Evolutionary conservation across 2,797 vertebrate species (phyloP), one percentile per base, ranked within the genome.

Genomic region (Gorsachius magnificus): DNA sequence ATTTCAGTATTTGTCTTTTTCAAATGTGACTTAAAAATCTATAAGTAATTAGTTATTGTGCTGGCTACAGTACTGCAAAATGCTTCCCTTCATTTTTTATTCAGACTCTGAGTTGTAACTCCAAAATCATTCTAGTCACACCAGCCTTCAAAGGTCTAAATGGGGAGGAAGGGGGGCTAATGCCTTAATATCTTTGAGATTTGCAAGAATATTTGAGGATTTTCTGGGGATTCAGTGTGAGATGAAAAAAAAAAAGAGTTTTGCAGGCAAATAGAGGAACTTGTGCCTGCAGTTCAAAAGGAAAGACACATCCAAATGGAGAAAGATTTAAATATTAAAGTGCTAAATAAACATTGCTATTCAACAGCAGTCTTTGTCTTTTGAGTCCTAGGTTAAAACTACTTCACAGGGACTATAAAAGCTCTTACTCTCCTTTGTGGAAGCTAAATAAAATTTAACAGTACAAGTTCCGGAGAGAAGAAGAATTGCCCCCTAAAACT

Each of bases 1-100:
- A 98, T 97, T 97, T 98, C 97, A 96, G 97, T 97, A 98, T 98
- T 98, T 97, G 96, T 98, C 97, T 98, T 98, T 98, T 96, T 97
- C 97, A 98, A 96, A 97, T 97, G 96, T 98, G 98, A 98, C 97
- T 97, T 97, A 97, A 98, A 98, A 98, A 98, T 98, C 98, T 97
- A 98, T 98, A 98, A 97, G 97, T 97, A 98, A 98, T 98, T 98
- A 98, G 97, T 98, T 98, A 98, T 95, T 96, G 96, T 96, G 90
- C 91, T 69, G 79, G 92, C 95, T 97, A 95, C 33, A 21, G 75
- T 87, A 85, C 29, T 95, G 87, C 97, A 89, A 97, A 97, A 95
- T 51, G 31, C 85, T 96, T 97, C 90, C 88, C 97, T 97, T 98
- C 96, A 98, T 98, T 98, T 98, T 96, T 97, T 97, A 98, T 98